phyloP scores from a whole-genome alignment of 2,797 vertebrate genomes.

The Rhynchotus rufescens region DNA sequence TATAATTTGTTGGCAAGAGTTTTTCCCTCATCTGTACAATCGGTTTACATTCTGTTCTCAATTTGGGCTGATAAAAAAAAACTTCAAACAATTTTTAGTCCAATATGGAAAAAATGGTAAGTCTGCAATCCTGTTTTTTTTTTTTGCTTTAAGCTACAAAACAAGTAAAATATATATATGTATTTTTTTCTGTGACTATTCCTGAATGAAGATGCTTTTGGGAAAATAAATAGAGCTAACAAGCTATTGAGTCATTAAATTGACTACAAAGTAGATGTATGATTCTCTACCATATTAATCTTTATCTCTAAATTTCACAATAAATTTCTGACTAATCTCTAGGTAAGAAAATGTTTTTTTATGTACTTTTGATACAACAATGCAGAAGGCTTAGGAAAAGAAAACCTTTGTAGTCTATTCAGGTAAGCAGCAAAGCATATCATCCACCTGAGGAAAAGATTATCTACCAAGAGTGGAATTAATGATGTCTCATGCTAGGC shows the following conservation, averaged over 20 bases:
- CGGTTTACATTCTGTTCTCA: background rate
- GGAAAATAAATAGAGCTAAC: background rate
- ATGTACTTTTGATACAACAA: background rate
- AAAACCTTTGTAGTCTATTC: background rate
- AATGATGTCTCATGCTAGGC: background rate
- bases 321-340: background rate
- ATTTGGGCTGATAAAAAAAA: slow-evolving; percentile 38
- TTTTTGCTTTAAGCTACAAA: background rate
- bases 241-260: background rate
- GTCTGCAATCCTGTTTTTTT: background rate
- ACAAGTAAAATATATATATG: background rate
- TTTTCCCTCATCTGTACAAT: slow-evolving; percentile 22
- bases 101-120: background rate
- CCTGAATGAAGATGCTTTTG: background rate
- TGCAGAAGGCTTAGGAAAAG: background rate
- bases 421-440: background rate
- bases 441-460: background rate
- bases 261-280: background rate
- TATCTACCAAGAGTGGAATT: background rate
- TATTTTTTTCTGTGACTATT: background rate
- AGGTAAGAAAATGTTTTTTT: background rate
- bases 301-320: background rate
- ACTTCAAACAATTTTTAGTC: slow-evolving; percentile 49
- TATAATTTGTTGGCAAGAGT: background rate
- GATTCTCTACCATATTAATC: background rate